A percentile compares a stretch with the other conserved stretches of the same genome.
These are phyloP conservation scores for Melierax canorus DNA, from an alignment of 2,113 vertebrate species.

Conservation along the genomic window DNA sequence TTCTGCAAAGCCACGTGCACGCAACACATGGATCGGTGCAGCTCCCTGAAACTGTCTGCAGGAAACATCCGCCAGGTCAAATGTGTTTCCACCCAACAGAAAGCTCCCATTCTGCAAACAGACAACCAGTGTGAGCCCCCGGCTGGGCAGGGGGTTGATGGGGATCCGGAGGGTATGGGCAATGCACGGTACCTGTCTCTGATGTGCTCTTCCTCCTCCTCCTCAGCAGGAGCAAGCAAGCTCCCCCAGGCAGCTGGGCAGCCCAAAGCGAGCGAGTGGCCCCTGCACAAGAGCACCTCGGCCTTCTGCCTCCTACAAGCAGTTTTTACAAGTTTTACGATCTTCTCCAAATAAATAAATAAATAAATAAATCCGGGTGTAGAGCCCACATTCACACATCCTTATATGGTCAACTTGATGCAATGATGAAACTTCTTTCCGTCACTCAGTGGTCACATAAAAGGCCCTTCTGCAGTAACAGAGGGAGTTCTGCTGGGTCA, in stretches of 20 bases:
- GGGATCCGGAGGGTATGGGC: too few species aligned
- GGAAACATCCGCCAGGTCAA: neutral
- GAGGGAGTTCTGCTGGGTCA: too few species aligned
- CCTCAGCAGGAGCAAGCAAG: neutral
- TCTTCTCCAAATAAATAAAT: neutral
- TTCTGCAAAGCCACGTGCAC: neutral
- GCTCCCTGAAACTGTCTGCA: neutral
- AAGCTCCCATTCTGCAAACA: neutral
- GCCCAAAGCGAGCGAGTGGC: fast-evolving
- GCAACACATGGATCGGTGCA: neutral
- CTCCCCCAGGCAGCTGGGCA: neutral
- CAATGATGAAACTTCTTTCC: neutral
- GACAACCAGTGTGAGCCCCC: fast-evolving
- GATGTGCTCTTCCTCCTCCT: neutral
- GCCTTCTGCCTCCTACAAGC: neutral
- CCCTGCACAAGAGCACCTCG: neutral
- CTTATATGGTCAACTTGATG: too few species aligned
- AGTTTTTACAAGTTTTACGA: neutral
- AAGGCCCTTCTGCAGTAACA: neutral
- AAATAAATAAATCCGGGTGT: too few species aligned
- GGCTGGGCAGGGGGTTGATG: neutral
- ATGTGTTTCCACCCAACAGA: neutral
- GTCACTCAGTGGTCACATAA: too few species aligned
- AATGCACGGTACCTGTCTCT: neutral
- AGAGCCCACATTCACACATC: neutral